phyloP scores from a whole-genome alignment of 2,797 vertebrate genomes.

The Poecilia velifera region DNA sequence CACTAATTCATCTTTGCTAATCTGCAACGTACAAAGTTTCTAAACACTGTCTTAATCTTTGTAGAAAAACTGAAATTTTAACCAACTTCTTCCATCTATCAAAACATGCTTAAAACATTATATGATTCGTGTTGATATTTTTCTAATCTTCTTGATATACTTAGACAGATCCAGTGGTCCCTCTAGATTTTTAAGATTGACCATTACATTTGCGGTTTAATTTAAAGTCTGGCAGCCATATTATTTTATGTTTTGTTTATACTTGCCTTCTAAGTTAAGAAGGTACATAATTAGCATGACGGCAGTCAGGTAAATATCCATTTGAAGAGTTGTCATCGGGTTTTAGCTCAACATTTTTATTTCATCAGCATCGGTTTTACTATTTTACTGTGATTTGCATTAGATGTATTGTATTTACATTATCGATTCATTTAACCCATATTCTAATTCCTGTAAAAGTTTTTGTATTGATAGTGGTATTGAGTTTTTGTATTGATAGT shows the following conservation, averaged over 20 bases:
- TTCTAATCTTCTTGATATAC: conserved; percentile 23
- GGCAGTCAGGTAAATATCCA: conserved; percentile 22
- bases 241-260: conserved; percentile 37
- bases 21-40: conserved; percentile 13
- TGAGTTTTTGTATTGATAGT: background rate
- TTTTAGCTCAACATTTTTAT: background rate
- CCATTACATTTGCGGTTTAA: conserved; percentile 12
- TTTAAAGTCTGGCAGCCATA: conserved; percentile 31
- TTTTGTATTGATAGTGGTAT: background rate
- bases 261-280: conserved; percentile 25
- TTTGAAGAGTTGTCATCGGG: background rate
- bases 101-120: conserved; percentile 44
- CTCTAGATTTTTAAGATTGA: conserved; percentile 30
- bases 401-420: background rate
- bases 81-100: conserved; percentile 28
- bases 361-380: background rate
- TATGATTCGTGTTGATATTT: conserved; percentile 44
- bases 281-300: conserved; percentile 24
- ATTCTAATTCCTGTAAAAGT: background rate
- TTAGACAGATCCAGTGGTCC: conserved; percentile 30
- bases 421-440: background rate
- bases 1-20: conserved; percentile 17
- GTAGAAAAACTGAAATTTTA: conserved; percentile 16
- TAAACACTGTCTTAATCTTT: conserved; percentile 23
- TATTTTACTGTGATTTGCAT: background rate